A percentile compares a stretch with the other conserved stretches of the same genome.
Conservation (phyloP, 2,888 invertebrate genomes). For the Cataglyphis altisquamis region DNA sequence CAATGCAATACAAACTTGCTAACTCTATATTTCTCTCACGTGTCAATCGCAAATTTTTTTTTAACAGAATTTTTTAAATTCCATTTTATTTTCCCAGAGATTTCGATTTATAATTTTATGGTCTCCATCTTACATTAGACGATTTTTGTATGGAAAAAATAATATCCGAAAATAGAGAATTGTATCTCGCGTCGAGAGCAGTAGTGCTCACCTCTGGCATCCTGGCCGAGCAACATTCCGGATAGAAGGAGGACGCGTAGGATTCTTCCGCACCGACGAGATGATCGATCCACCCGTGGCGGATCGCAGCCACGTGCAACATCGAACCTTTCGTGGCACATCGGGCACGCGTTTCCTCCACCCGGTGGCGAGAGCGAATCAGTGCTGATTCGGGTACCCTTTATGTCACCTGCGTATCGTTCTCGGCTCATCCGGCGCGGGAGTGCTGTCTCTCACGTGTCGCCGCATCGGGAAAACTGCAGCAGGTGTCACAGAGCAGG, state of each 20-base stretch:
- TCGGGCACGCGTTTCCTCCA: constrained; percentile 55
- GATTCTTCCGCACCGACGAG: constrained; percentile 9
- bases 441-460: not conserved
- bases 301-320: constrained; percentile 32
- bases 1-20: not conserved
- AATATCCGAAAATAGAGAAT: not conserved
- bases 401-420: constrained; percentile 64
- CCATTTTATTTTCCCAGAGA: not conserved
- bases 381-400: not conserved
- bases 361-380: constrained; percentile 17
- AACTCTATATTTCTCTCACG: not conserved
- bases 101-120: not conserved
- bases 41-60: not conserved
- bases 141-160: not conserved
- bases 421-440: constrained; percentile 38
- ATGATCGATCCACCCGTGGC: constrained; percentile 12
- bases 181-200: not conserved
- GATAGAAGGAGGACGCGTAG: constrained; percentile 52
- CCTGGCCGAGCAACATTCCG: constrained; percentile 43
- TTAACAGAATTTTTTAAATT: not conserved
- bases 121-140: not conserved
- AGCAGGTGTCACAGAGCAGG: not conserved
- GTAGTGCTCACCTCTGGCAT: constrained; percentile 57
- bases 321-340: constrained; percentile 56
- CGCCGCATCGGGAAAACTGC: constrained; percentile 23